Percentiles rank a stretch among this genome's conserved stretches.
These are phyloP conservation scores for Crocuta crocuta DNA, from an alignment of 2,113 vertebrate species.

Conservation along the genomic window DNA sequence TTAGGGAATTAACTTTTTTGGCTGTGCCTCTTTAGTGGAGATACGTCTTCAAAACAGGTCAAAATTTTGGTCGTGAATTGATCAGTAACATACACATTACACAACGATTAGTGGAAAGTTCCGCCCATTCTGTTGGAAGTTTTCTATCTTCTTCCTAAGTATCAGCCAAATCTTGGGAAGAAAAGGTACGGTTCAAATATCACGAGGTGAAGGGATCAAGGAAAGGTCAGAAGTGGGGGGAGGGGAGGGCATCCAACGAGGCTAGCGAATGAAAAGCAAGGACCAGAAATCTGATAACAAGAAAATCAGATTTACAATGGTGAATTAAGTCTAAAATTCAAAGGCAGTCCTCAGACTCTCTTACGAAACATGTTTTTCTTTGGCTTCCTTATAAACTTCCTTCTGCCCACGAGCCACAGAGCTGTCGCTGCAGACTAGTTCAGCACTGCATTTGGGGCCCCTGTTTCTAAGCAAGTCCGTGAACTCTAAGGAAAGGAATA, in stretches of 20 bases:
- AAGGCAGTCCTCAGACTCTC: background rate
- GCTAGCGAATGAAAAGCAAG: conserved; percentile 22
- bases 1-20: background rate
- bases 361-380: conserved; percentile 11
- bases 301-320: conserved; percentile 63
- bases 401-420: background rate
- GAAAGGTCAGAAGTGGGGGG: conserved; percentile 9
- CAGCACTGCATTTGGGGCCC: background rate
- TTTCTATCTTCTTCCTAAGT: background rate
- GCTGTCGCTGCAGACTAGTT: background rate
- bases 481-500: background rate
- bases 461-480: background rate
- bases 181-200: background rate
- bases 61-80: background rate
- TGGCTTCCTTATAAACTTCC: background rate
- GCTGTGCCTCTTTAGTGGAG: background rate
- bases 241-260: background rate
- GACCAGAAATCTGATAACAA: conserved; percentile 35
- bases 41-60: background rate
- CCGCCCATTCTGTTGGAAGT: background rate
- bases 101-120: background rate
- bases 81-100: background rate
- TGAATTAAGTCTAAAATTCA: conserved; percentile 45
- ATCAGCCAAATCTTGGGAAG: background rate
- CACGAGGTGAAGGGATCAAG: conserved; percentile 1